Evolutionary conservation across 2,113 vertebrate genomes (phyloP).

Genomic region (Pseudopipra pipra): DNA sequence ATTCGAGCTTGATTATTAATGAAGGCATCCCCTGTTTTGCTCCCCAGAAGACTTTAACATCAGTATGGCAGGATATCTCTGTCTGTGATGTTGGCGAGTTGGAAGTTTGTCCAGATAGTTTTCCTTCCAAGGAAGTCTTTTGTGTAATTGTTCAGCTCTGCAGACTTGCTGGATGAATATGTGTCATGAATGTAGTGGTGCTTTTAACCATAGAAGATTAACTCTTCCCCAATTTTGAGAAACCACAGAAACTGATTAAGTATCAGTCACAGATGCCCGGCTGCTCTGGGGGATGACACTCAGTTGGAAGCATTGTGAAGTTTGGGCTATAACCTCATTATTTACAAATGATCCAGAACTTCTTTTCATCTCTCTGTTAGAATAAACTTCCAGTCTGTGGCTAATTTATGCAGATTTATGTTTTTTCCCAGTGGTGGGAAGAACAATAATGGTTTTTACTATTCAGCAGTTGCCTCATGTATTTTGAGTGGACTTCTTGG

Average conservation of each 20-base stretch:
- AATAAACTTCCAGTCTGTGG: not conserved
- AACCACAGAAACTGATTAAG: not conserved
- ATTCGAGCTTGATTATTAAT: not conserved
- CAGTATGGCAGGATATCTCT: not conserved
- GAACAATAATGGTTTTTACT: not conserved
- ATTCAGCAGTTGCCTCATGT: not conserved
- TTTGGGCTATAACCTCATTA: not conserved
- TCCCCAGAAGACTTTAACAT: not conserved
- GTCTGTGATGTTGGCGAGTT: not conserved
- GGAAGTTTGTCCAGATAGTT: not conserved
- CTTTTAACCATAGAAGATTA: conserved; percentile 7
- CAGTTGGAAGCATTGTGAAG: not conserved
- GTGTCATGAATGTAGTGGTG: not conserved
- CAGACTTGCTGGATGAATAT: not conserved
- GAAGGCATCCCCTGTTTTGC: not conserved
- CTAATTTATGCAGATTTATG: not conserved
- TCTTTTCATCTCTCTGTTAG: not conserved
- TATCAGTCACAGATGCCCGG: not conserved
- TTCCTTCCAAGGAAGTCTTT: not conserved
- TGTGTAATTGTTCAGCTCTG: conserved; percentile 11
- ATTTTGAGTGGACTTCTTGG: not conserved
- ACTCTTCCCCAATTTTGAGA: not conserved
- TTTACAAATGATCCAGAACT: conserved; percentile 5
- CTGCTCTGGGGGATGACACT: not conserved
- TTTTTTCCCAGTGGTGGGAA: not conserved